A percentile compares a stretch with the other conserved stretches of the same genome.
phyloP scores from a whole-genome alignment of 2,113 vertebrate species.

The Cathartes aura region DNA sequence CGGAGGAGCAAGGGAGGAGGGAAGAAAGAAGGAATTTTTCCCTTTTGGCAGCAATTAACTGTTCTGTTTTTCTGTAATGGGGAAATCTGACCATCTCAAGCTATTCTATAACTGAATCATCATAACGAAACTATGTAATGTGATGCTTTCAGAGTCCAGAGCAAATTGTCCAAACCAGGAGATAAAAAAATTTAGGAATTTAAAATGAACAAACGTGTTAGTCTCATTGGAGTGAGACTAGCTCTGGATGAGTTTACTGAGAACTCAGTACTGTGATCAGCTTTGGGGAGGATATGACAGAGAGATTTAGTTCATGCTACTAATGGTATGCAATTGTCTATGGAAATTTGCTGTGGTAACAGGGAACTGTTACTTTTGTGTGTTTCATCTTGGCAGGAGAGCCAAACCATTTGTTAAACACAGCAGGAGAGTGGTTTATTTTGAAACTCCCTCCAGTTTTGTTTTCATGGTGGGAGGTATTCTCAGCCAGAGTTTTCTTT shows the following conservation, averaged over 20 bases:
- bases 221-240: background rate
- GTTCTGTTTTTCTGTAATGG: background rate
- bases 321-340: background rate
- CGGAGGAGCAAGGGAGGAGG: fast-evolving
- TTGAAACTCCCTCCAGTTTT: conserved; percentile 45
- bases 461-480: conserved; percentile 36
- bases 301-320: background rate
- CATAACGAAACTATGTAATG: background rate
- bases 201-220: background rate
- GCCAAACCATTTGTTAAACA: conserved; percentile 30
- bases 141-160: background rate
- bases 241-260: background rate
- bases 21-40: background rate
- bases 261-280: background rate
- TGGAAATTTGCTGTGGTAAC: background rate
- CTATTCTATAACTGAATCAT: background rate
- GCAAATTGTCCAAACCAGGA: background rate
- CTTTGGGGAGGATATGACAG: background rate
- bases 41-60: background rate
- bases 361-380: conserved; percentile 9
- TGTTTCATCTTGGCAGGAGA: conserved; percentile 32
- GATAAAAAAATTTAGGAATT: background rate
- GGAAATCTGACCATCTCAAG: background rate
- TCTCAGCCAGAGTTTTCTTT: conserved; percentile 8
- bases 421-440: conserved; percentile 34